Evolutionary conservation across 2,888 invertebrate genomes (phyloP), one percentile per base, ranked within the genome.

Genomic region (Chrysolina oricalcia): DNA sequence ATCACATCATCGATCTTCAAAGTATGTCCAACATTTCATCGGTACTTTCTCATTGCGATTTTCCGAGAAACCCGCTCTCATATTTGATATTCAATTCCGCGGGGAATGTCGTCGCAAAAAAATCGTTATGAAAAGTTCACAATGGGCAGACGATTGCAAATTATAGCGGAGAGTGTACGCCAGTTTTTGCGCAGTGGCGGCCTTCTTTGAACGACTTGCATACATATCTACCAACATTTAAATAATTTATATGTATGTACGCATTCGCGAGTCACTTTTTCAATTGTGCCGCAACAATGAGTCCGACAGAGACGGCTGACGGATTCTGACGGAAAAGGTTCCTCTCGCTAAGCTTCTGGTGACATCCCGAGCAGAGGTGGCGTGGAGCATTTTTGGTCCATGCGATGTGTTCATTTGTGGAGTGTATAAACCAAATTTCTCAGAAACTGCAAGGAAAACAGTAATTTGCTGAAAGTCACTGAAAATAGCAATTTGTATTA

Each of bases 241-340:
- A 89, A 89, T 89, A 89, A 89, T 89, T 88, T 89, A 89, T 89
- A 88, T 87, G 88, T 88, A 87, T 87, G 88, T 88, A 87, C 87
- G 87, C 86, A 86, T 87, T 86, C 85, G 85, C 82, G 83, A 85
- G 83, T 85, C 85, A 87, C 84, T 87, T 87, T 87, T 87, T 87
- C 87, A 86, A 85, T 86, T 85, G 86, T 85, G 84, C 84, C 84
- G 75, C 76, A 81, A 87, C 87, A 87, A 87, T 86, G 87, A 84
- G 80, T 82, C 80, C 74, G 84, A 87, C 80, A 71, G 70, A 53
- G 86, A 87, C 78, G 81, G 80, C 68, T 76, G 84, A 83, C 80
- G 82, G 81, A 82, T 85, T 84, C 83, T 84, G 84, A 84, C 83
- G 84, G 83, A 84, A 84, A 83, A 83, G 79, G 72, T 76, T 53